Evolutionary conservation across 2,888 invertebrate genomes (phyloP).

Genomic region (Lasioglossum vierecki): DNA sequence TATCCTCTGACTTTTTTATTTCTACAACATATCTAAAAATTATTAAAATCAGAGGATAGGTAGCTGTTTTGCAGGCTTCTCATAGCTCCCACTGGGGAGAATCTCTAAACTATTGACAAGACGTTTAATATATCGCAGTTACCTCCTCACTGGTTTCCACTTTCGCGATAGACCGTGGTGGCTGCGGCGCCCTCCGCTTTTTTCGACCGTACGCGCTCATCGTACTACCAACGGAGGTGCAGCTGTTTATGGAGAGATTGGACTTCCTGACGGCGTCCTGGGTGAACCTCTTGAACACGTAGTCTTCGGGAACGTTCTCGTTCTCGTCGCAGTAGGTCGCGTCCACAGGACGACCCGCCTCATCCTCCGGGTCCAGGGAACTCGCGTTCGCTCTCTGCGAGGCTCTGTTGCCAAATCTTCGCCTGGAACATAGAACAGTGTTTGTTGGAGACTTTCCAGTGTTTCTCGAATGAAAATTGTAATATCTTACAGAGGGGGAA

Average conservation of each 20-base stretch:
- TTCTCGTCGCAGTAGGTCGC: constrained; percentile 76
- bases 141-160: constrained; percentile 74
- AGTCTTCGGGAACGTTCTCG: constrained; percentile 78
- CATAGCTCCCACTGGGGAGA: neutral
- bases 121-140: constrained; percentile 8
- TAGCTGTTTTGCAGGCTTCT: neutral
- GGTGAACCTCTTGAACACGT: constrained; percentile 77
- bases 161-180: constrained; percentile 82
- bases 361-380: constrained; percentile 61
- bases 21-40: neutral
- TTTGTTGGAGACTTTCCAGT: neutral
- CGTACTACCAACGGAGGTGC: constrained; percentile 80
- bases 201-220: constrained; percentile 86
- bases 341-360: constrained; percentile 62
- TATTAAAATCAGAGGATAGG: neutral
- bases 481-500: constrained; percentile 73
- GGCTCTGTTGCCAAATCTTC: constrained; percentile 75
- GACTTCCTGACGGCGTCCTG: constrained; percentile 79
- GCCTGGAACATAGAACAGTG: constrained; percentile 61
- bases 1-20: neutral
- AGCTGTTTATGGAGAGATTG: constrained; percentile 81
- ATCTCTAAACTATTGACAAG: neutral
- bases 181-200: constrained; percentile 88
- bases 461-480: neutral
- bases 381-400: constrained; percentile 73